A percentile compares a stretch with the other conserved stretches of the same genome.
Evolutionary conservation across 37 sponge, comb jelly and placozoan species (phyloP).

Genomic region (Corticium candelabrum): DNA sequence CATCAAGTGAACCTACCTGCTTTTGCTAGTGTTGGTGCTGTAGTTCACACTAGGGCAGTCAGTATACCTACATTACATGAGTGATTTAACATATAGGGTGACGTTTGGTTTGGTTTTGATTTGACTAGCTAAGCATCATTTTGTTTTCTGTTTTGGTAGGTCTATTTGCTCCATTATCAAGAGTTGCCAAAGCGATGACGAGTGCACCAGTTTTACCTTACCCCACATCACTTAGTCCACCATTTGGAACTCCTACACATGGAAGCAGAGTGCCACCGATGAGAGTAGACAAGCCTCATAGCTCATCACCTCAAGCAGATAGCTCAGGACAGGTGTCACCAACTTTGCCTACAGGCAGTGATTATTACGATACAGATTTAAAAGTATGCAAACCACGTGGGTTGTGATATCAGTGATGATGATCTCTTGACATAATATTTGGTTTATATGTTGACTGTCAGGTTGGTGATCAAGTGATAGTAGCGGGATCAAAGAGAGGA

Average conservation of each 20-base stretch:
- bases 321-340: neutral
- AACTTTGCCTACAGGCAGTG: too few species aligned
- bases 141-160: neutral
- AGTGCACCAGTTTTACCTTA: neutral
- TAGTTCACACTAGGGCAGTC: too few species aligned
- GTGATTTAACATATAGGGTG: too few species aligned
- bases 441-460: conserved; percentile 5
- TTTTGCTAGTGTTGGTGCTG: too few species aligned
- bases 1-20: too few species aligned
- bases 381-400: neutral
- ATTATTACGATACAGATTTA: too few species aligned
- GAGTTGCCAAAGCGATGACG: neutral
- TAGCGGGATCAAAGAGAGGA: conserved; percentile 46
- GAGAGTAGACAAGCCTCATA: neutral
- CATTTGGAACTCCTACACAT: neutral
- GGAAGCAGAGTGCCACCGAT: too few species aligned
- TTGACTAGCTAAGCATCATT: too few species aligned
- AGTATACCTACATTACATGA: too few species aligned
- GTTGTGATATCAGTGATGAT: neutral
- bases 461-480: conserved; percentile 72
- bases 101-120: too few species aligned
- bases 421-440: conserved; percentile 1
- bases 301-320: neutral
- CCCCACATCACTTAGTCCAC: neutral
- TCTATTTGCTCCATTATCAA: neutral